Base-by-base conservation (phyloP, 37 sponge, comb jelly and placozoan genomes). In the Beroe forskalii region DNA sequence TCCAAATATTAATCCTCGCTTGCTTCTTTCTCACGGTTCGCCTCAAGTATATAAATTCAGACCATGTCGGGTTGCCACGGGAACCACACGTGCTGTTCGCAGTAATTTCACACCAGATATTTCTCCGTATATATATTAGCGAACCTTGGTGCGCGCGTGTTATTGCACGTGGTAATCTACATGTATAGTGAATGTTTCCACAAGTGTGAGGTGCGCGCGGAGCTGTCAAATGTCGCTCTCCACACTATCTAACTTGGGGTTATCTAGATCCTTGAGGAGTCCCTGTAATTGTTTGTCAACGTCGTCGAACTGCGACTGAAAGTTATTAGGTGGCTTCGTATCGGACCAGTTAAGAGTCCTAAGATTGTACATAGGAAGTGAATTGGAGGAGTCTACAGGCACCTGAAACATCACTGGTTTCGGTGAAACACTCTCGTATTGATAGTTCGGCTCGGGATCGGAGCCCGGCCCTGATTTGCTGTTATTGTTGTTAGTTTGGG, bases 281-380 rank as follows among this genome's bases (percentile, higher is more conserved):
- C 86, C 86, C 55, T 80, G 55, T 43, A 80, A 80, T 43, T 80
- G 86, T 44, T 37, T 80, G 86, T 80, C 86, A 8, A 80, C 86
- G 31, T 80, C 86, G 30, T 80, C 86, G 42, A 41, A 80, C 86
- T 80, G 86, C 27, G 86, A 44, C 86, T 80, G 86, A 80, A 80
- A 80, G 42, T 44, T 80, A 30, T 80, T 80, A 42, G 44, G 86
- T 23, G 86, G 86, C 8, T 41, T 32, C 30, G 37, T 41, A 27
- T 80, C 55, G 37, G 44, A n/a, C 44, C 55, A 44, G 55, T 80
- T 80, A n/a, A 80, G 86, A 33, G 86, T 80, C 55, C 86, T 41
- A 42, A 80, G 40, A 44, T 80, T 80, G 35, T 80, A 80, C 86
- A 80, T 80, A 25, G 86, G 86, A 22, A 80, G 86, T 33, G 86